phyloP scores from a whole-genome alignment of 2,113 vertebrate genomes.

The Axis porcinus region DNA sequence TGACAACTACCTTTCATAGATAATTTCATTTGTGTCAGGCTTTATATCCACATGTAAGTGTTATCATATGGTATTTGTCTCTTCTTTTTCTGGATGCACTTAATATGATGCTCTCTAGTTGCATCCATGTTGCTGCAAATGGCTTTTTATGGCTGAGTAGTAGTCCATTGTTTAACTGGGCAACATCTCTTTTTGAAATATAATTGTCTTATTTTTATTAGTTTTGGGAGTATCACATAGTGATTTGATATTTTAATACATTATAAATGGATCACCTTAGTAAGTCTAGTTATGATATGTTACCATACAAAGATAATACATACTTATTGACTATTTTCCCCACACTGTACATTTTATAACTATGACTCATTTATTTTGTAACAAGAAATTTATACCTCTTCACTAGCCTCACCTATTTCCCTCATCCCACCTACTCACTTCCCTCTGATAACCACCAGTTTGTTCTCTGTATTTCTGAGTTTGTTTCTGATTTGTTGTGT shows the following conservation, averaged over 20 bases:
- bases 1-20: not conserved
- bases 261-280: not conserved
- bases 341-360: not conserved
- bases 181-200: not conserved
- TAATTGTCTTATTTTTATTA: not conserved
- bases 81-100: not conserved
- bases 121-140: not conserved
- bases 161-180: not conserved
- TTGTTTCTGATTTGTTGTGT: not conserved
- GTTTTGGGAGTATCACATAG: not conserved
- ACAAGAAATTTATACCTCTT: not conserved
- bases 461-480: not conserved
- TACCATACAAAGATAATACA: not conserved
- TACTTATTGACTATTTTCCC: not conserved
- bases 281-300: not conserved
- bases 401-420: not conserved
- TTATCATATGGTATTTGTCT: not conserved
- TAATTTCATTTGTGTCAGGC: not conserved
- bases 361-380: not conserved
- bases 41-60: not conserved
- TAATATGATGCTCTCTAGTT: not conserved
- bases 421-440: not conserved
- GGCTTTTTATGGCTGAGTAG: not conserved
- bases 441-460: not conserved
- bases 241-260: not conserved